Evolutionary conservation across 2,888 invertebrate species (phyloP).

Genomic region (Eupeodes latifasciatus): DNA sequence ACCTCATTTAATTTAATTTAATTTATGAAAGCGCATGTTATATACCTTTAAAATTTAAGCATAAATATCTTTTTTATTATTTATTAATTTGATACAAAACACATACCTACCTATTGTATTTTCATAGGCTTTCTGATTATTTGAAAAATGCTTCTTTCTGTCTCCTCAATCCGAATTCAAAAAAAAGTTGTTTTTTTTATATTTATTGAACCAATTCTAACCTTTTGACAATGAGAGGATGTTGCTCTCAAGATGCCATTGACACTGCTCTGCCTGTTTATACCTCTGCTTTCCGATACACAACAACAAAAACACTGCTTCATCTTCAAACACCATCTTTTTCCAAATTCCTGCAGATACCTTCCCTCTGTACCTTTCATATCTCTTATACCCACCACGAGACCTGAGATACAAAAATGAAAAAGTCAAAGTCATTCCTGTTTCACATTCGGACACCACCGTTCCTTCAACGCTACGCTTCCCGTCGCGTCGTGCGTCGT

Average conservation of each 20-base stretch:
- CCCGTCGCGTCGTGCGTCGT: too few species aligned
- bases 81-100: too few species aligned
- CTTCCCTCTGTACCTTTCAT: background rate
- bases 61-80: too few species aligned
- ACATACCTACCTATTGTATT: too few species aligned
- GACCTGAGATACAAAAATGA: background rate
- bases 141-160: constrained; percentile 2
- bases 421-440: constrained; percentile 68
- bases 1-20: too few species aligned
- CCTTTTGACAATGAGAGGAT: constrained; percentile 59
- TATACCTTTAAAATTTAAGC: too few species aligned
- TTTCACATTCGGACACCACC: constrained; percentile 62
- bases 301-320: constrained; percentile 23
- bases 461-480: constrained; percentile 18
- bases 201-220: constrained; percentile 59
- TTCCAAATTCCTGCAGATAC: background rate
- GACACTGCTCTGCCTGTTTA: constrained; percentile 46
- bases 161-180: constrained; percentile 10
- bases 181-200: constrained; percentile 18
- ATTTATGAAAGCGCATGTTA: too few species aligned
- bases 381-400: background rate
- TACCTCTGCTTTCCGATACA: background rate
- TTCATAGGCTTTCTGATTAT: too few species aligned
- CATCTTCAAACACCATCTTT: constrained; percentile 41
- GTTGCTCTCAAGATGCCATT: constrained; percentile 68